phyloP scores from a whole-genome alignment of 2,888 invertebrate species.

The Calameuta idolon region DNA sequence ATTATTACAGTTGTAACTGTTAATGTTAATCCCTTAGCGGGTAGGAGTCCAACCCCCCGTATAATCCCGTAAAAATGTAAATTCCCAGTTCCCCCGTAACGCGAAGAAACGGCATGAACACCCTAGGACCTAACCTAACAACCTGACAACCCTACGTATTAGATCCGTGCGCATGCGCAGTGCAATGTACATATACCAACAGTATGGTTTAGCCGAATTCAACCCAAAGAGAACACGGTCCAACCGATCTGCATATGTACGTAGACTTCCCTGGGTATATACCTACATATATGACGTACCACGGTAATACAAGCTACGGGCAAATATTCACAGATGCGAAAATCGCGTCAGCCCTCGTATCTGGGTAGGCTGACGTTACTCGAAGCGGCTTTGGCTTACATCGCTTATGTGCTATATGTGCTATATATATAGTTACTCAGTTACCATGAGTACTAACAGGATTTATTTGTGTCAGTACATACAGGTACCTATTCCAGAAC shows the following conservation, averaged over 20 bases:
- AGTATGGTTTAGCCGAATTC: neutral
- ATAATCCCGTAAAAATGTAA: constrained; percentile 63
- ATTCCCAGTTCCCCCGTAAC: constrained; percentile 32
- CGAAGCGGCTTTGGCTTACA: neutral
- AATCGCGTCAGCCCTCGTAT: constrained; percentile 49
- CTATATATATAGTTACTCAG: neutral
- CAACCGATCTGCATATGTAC: neutral
- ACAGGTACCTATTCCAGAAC: neutral
- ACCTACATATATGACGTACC: neutral
- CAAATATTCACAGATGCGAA: constrained; percentile 59
- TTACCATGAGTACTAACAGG: neutral
- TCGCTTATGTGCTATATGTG: neutral
- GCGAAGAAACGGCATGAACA: neutral
- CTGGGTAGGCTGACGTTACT: neutral
- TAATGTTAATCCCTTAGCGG: constrained; percentile 41
- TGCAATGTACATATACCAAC: neutral
- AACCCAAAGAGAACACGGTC: neutral
- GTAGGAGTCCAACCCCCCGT: constrained; percentile 13
- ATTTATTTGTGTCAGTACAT: neutral
- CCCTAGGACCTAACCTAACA: neutral
- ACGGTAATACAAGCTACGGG: constrained; percentile 26
- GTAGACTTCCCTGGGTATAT: neutral
- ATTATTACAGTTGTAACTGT: constrained; percentile 57
- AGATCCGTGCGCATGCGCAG: neutral
- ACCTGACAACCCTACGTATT: neutral